Percentiles rank a stretch among this genome's conserved stretches.
Conservation (phyloP, 2,888 invertebrate species). For the Sinelater perroti region DNA sequence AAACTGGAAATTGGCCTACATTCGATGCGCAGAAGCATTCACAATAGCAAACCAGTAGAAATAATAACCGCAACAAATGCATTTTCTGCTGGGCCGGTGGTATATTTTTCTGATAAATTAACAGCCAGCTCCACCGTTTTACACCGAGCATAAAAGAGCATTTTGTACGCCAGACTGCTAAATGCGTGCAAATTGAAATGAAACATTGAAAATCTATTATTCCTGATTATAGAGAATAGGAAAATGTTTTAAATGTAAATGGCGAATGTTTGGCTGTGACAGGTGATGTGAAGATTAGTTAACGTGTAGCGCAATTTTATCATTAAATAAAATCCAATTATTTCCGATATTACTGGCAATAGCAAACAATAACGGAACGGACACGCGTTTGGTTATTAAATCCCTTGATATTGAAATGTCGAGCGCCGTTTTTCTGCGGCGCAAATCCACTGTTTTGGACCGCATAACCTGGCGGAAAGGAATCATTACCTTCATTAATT, state of each 20-base stretch:
- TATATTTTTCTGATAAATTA: too few species aligned
- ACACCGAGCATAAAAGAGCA: slow-evolving; percentile 17
- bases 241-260: slow-evolving; percentile 24
- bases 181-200: slow-evolving; percentile 31
- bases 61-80: too few species aligned
- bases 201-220: slow-evolving; percentile 34
- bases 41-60: too few species aligned
- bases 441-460: background rate
- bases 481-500: slow-evolving; percentile 1
- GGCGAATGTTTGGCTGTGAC: slow-evolving; percentile 23
- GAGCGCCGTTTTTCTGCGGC: too few species aligned
- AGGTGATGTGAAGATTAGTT: slow-evolving; percentile 30
- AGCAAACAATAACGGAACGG: too few species aligned
- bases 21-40: slow-evolving; percentile 4
- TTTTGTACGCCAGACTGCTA: slow-evolving; percentile 13
- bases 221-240: slow-evolving; percentile 18
- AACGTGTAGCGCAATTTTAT: slow-evolving; percentile 1
- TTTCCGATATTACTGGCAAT: slow-evolving; percentile 11
- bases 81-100: too few species aligned
- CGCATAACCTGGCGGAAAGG: background rate
- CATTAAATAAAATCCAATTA: slow-evolving; percentile 8
- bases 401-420: background rate
- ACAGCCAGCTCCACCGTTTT: too few species aligned
- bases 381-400: background rate
- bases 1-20: slow-evolving; percentile 17